phyloP scores from a whole-genome alignment of 2,113 vertebrate species.

The Tapirus terrestris region DNA sequence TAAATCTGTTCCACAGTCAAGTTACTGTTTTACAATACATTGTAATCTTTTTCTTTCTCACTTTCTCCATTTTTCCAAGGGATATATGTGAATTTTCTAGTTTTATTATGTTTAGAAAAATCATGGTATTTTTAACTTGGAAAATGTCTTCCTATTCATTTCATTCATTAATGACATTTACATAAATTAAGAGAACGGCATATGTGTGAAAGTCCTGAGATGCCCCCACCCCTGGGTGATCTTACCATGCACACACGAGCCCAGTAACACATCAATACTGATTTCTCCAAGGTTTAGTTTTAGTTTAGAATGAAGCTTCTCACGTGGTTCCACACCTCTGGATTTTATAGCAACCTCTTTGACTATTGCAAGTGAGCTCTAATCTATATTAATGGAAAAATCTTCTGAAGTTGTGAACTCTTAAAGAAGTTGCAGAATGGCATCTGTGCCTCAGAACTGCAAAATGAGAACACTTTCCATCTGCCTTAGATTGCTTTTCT shows the following conservation, averaged over 20 bases:
- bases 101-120: conserved; percentile 57
- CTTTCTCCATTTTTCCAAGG: conserved; percentile 9
- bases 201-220: neutral
- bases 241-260: neutral
- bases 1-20: conserved; percentile 75
- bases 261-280: neutral
- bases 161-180: neutral
- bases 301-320: neutral
- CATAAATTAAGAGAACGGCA: neutral
- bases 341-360: neutral
- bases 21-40: conserved; percentile 64
- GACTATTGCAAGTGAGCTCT: neutral
- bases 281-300: neutral
- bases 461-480: neutral
- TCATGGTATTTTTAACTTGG: neutral
- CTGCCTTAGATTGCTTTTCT: neutral
- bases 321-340: neutral
- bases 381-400: neutral
- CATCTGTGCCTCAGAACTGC: neutral
- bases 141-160: neutral
- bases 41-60: conserved; percentile 63
- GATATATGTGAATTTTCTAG: neutral
- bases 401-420: neutral
- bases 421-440: conserved; percentile 5
- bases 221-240: neutral